These are phyloP conservation scores for Panagrolaimus sp. DNA, from an alignment of 1,140 invertebrate genomes.

Conservation along the genomic window DNA sequence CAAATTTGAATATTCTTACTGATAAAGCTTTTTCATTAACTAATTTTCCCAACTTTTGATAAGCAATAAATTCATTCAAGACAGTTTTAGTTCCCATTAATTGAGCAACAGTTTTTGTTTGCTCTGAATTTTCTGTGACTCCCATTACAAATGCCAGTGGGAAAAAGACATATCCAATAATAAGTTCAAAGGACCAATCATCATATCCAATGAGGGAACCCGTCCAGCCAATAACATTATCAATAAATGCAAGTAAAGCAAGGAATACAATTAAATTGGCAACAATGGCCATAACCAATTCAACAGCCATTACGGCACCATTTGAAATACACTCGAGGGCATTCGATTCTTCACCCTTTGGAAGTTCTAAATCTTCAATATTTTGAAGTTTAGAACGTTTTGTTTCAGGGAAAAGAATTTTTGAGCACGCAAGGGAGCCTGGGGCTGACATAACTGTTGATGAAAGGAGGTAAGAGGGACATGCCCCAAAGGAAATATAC, in stretches of 20 bases:
- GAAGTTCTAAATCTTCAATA: constrained; percentile 51
- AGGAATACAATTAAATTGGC: constrained; percentile 87
- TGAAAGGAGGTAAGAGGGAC: constrained; percentile 62
- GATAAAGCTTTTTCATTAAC: constrained; percentile 65
- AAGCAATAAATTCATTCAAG: constrained; percentile 87
- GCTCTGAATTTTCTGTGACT: constrained; percentile 72
- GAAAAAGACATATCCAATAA: constrained; percentile 75
- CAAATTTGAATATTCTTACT: constrained; percentile 62
- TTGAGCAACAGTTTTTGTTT: constrained; percentile 68
- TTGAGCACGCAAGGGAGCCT: constrained; percentile 52
- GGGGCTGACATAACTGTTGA: constrained; percentile 56
- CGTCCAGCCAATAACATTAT: constrained; percentile 74
- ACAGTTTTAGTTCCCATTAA: constrained; percentile 82
- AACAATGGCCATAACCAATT: constrained; percentile 78
- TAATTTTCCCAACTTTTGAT: constrained; percentile 70
- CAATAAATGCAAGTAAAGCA: constrained; percentile 76
- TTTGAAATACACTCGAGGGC: constrained; percentile 80
- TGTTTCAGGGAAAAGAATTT: constrained; percentile 56
- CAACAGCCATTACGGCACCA: constrained; percentile 75
- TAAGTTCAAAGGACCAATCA: constrained; percentile 51
- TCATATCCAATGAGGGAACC: constrained; percentile 69
- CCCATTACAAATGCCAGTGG: constrained; percentile 77
- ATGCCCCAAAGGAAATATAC: constrained; percentile 82
- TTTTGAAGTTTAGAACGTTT: constrained; percentile 68
- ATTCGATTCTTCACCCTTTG: constrained; percentile 67